phyloP scores from a whole-genome alignment of 2,797 vertebrate species.

The Enteromius anoplus region DNA sequence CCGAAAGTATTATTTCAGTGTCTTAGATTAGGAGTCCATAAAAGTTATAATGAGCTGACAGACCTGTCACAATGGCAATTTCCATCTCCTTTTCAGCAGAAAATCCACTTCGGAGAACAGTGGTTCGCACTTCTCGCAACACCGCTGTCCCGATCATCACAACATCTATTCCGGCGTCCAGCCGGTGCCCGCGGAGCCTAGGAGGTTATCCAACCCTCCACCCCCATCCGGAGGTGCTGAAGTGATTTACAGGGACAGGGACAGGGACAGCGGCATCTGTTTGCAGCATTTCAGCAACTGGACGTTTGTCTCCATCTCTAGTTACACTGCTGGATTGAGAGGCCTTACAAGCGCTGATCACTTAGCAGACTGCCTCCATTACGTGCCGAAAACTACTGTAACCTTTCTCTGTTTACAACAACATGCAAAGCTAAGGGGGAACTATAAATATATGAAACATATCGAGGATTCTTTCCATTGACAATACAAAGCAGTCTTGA shows the following conservation, averaged over 20 bases:
- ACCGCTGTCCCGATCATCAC: slow-evolving; percentile 23
- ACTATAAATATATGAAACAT: slow-evolving; percentile 75
- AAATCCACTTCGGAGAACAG: slow-evolving; percentile 53
- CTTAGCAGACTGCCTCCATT: slow-evolving; percentile 50
- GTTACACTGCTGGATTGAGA: slow-evolving; percentile 54
- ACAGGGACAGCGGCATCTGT: slow-evolving; percentile 55
- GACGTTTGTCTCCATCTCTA: slow-evolving; percentile 51
- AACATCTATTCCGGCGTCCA: slow-evolving; percentile 48
- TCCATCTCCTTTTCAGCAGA: slow-evolving; percentile 28
- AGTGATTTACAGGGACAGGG: slow-evolving; percentile 59
- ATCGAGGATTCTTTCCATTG: slow-evolving; percentile 64
- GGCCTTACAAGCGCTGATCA: slow-evolving; percentile 47
- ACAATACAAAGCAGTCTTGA: slow-evolving; percentile 58
- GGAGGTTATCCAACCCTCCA: slow-evolving; percentile 40
- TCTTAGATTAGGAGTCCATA: slow-evolving; percentile 28
- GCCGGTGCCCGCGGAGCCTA: slow-evolving; percentile 14
- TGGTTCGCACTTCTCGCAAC: slow-evolving; percentile 40
- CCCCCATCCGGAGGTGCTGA: slow-evolving; percentile 48
- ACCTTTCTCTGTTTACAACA: slow-evolving; percentile 71
- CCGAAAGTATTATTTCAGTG: slow-evolving; percentile 25
- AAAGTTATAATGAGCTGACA: slow-evolving; percentile 34
- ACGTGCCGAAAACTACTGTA: slow-evolving; percentile 51
- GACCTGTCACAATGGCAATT: slow-evolving; percentile 18
- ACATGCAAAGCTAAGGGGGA: slow-evolving; percentile 74
- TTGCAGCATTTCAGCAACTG: slow-evolving; percentile 53